phyloP scores from a whole-genome alignment of 2,888 invertebrate species.

The Maniola hyperantus region DNA sequence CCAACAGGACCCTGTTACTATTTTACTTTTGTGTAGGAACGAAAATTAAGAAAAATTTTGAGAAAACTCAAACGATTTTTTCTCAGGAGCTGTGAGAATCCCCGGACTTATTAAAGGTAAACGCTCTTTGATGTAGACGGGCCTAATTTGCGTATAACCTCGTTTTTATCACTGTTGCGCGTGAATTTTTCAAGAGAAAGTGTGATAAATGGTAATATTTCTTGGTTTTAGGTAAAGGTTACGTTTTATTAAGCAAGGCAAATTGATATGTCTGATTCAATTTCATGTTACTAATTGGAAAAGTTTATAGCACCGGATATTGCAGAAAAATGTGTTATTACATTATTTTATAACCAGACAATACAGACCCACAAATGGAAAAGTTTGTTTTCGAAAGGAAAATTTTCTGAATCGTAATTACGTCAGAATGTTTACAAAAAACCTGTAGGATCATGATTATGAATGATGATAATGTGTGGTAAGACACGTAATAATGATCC shows the following conservation, averaged over 20 bases:
- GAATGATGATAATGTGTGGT: no score
- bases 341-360: no score
- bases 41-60: background rate
- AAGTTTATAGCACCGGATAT: background rate
- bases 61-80: background rate
- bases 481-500: no score
- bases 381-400: conserved; percentile 22
- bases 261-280: background rate
- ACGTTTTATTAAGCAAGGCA: background rate
- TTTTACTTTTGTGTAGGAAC: no score
- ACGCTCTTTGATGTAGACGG: conserved; percentile 21
- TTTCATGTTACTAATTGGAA: background rate
- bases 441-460: no score
- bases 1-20: no score
- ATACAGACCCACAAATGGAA: background rate
- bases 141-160: conserved; percentile 2
- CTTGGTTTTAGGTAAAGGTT: background rate
- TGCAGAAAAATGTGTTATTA: no score
- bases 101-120: conserved; percentile 25
- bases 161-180: background rate
- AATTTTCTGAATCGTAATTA: conserved; percentile 13
- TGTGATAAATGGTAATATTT: background rate
- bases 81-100: conserved; percentile 18
- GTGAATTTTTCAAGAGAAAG: background rate
- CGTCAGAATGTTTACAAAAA: conserved; percentile 7